Evolutionary conservation across 2,113 vertebrate species (phyloP), one percentile per base, ranked within the genome.

Genomic region (Nycticryphes semicollaris): DNA sequence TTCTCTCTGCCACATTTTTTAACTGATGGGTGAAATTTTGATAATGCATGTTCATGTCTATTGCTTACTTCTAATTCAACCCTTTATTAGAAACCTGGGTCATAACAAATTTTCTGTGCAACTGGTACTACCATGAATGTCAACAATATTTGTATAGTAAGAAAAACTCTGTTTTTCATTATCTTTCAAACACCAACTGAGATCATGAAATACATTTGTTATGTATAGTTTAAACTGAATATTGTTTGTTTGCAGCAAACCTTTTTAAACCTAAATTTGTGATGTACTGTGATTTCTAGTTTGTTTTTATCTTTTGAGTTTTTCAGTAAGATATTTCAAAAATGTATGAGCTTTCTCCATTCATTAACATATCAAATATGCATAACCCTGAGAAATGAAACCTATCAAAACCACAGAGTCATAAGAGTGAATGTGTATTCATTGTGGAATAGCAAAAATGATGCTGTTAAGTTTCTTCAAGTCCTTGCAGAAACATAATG

Each of bases 391-490:
- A 76, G 75, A 95, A 88, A 57, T 78, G 90, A 94, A 95, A 95
- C 63, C 63, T 91, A 73, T 94, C 63, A 93, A 90, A 95, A 87
- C 17, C 12, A 53, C 11, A 53, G 31, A 74, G 53, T 74, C 60
- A 92, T 70, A 89, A 86, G 18, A 77, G 24, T 75, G 91, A 83
- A 80, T 84, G 41, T 0, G 0, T 96, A 53, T 81, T 76, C n/a
- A 70, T 80, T 90, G 53, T 82, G 67, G 67, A 96, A 90, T 67
- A 94, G 57, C 63, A 88, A 93, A 87, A 95, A 93, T 28, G 10
- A 92, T 70, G 72, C 30, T 86, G n/a, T 89, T 95, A 84, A 94
- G 87, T 90, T 91, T 94, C 93, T 92, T 90, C 89, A 94, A 83
- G 77, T 35, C 56, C 47, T 93, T 92, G 82, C 74, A 96, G 74